Percentiles rank a stretch among this genome's conserved stretches.
These are phyloP conservation scores for Macrotus californicus DNA, from an alignment of 2,113 vertebrate species.

Conservation along the genomic window DNA sequence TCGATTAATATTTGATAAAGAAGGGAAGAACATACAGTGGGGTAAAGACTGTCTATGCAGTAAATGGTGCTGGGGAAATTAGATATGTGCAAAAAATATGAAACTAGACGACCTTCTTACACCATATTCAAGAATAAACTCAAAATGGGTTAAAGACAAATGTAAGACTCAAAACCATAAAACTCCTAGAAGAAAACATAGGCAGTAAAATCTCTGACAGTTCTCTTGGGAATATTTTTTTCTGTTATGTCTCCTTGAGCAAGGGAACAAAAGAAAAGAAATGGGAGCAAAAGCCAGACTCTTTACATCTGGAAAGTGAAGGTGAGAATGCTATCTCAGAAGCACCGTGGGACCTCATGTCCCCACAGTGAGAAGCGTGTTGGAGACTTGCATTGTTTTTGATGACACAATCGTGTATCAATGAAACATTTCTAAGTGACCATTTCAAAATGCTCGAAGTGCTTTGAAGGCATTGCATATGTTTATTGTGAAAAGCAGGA, in stretches of 20 bases:
- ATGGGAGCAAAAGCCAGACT: background rate
- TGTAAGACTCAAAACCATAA: background rate
- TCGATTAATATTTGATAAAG: background rate
- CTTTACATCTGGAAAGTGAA: background rate
- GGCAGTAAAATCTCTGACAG: background rate
- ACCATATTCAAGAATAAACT: background rate
- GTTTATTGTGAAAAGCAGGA: background rate
- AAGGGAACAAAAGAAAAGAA: background rate
- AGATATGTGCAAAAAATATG: background rate
- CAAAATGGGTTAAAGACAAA: background rate
- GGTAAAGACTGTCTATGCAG: background rate
- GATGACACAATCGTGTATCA: background rate
- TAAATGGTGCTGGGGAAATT: background rate
- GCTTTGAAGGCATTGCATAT: background rate
- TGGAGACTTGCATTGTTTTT: background rate
- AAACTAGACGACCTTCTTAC: background rate
- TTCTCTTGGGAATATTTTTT: background rate
- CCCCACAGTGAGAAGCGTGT: background rate
- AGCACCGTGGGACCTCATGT: background rate
- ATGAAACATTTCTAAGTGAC: background rate
- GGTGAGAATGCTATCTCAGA: background rate
- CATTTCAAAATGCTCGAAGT: background rate
- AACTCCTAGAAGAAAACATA: background rate
- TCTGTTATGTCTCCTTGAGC: background rate
- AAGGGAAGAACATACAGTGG: background rate